phyloP scores from a whole-genome alignment of 2,888 invertebrate species.

The Xanthia togata region DNA sequence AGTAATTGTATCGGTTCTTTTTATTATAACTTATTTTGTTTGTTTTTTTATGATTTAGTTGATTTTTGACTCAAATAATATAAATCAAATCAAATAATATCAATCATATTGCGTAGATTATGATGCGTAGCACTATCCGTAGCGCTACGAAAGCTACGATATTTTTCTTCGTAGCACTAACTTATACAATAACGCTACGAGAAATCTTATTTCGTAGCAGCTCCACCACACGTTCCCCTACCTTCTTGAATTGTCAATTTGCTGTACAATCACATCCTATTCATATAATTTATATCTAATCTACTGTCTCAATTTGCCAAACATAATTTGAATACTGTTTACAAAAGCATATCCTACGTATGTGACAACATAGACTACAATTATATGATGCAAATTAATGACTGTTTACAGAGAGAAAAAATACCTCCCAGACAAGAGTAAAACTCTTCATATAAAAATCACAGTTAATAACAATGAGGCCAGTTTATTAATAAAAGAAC shows the following conservation, averaged over 20 bases:
- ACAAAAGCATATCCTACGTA: background rate
- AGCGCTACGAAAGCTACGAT: conserved; percentile 24
- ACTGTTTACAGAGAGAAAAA: too few relatives aligned
- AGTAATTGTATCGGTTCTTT: background rate
- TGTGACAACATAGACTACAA: too few relatives aligned
- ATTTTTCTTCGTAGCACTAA: conserved; percentile 18
- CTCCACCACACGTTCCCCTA: too few relatives aligned
- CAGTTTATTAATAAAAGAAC: background rate
- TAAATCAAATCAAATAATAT: too few relatives aligned
- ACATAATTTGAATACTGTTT: background rate
- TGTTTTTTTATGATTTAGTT: background rate
- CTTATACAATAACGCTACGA: conserved; percentile 2
- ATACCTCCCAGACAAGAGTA: background rate
- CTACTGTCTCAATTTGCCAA: background rate
- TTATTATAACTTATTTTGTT: background rate
- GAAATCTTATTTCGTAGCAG: background rate
- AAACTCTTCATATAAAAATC: background rate
- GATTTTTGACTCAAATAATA: too few relatives aligned
- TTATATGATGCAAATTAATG: background rate
- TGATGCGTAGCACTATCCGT: conserved; percentile 12
- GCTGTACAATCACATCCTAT: background rate
- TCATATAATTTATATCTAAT: background rate
- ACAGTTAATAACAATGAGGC: too few relatives aligned
- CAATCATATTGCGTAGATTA: too few relatives aligned
- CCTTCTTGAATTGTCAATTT: background rate